Conservation (phyloP, 2,888 invertebrate genomes). For the Serripes groenlandicus region DNA sequence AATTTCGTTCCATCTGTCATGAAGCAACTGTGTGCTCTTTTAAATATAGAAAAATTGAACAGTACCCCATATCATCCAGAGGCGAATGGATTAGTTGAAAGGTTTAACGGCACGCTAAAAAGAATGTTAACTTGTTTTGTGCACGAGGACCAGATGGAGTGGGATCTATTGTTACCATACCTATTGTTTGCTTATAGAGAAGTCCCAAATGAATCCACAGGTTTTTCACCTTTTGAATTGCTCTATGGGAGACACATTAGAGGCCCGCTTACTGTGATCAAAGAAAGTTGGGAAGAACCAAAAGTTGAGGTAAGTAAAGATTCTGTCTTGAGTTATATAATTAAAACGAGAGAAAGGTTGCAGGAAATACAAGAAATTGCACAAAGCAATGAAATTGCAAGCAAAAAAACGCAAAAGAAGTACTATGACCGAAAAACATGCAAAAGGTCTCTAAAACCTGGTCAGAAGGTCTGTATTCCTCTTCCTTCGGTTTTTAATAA, state of each 20-base stretch:
- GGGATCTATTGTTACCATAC: conserved; percentile 7
- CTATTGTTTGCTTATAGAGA: conserved; percentile 37
- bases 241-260: no score
- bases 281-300: conserved; percentile 33
- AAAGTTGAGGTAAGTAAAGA: not conserved
- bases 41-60: conserved; percentile 1
- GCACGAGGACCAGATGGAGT: no score
- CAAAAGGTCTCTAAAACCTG: not conserved
- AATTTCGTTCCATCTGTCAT: conserved; percentile 20
- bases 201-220: conserved; percentile 48
- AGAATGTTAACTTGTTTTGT: no score
- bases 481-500: no score
- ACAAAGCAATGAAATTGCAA: no score
- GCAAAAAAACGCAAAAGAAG: no score
- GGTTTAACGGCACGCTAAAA: no score
- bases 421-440: no score
- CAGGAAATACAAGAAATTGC: not conserved
- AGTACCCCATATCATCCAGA: conserved; percentile 24
- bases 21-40: conserved; percentile 11
- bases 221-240: no score
- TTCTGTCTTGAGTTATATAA: conserved; percentile 29
- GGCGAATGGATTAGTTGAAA: no score
- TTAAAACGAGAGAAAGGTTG: conserved; percentile 13
- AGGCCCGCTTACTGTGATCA: conserved; percentile 31
- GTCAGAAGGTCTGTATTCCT: conserved; percentile 1